Evolutionary conservation across 2,888 invertebrate genomes (phyloP), one percentile per base, ranked within the genome.

Genomic region (Aricia artaxerxes): DNA sequence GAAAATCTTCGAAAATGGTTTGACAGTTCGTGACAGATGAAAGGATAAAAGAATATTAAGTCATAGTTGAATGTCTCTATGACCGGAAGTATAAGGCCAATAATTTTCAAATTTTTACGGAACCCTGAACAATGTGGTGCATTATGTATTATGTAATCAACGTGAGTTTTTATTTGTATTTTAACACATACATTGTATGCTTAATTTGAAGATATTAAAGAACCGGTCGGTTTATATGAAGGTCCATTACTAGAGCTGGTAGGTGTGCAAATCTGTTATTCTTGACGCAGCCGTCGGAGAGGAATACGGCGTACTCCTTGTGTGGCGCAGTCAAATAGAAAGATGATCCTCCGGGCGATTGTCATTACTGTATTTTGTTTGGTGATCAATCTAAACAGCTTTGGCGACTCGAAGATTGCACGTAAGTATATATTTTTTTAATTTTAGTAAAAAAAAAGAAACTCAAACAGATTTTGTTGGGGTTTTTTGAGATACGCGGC

Each of bases 181-280:
- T 24, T 75, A 24, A 49, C 31, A 7, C 31, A 6, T 57, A 57
- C 35, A 76, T 57, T 76, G 76, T 57, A 53, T 76, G 16, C 16
- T 57, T 31, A 35, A 76, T 76, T 76, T 76, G 76, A 76, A 13
- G 35, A 76, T 35, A 57, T 76, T 49, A 35, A 35, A 6, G 53
- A 84, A 85, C 86, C 86, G 85, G 87, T 86, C 84, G 83, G 81
- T 80, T 82, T 83, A 84, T 84, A 85, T 86, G 89, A 90, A 91
- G 89, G 91, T 83, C 86, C 57, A 57, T 86, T 82, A 83, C 83
- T 83, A 84, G 85, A 84, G 88, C 83, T 88, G 87, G 87, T 84
- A 87, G 86, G 85, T 88, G 88, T 87, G 88, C 85, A 86, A 88
- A 87, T 44, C 87, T 82, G 90, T 86, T 86, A 86, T 84, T 85